Conservation (phyloP, 2,888 invertebrate genomes). For the Salpingus planirostris region DNA sequence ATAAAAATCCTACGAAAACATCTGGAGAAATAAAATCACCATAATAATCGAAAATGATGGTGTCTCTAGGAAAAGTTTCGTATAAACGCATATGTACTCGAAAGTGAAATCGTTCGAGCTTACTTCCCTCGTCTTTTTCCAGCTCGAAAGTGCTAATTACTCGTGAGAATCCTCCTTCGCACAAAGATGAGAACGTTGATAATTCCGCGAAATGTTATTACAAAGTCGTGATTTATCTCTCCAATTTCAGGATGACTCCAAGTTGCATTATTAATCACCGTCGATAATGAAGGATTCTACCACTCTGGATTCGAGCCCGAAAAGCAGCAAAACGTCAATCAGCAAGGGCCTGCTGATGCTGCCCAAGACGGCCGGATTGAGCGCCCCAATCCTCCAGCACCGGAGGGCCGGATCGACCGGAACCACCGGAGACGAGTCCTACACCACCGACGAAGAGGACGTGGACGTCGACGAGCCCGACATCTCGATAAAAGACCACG, state of each 20-base stretch:
- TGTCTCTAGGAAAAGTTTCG: too few relatives aligned
- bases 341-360: slow-evolving; percentile 29
- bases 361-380: slow-evolving; percentile 21
- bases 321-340: slow-evolving; percentile 16
- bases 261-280: neutral
- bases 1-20: too few relatives aligned
- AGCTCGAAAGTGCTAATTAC: too few relatives aligned
- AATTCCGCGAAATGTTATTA: too few relatives aligned
- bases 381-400: slow-evolving; percentile 21
- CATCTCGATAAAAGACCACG: slow-evolving; percentile 38
- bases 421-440: slow-evolving; percentile 48
- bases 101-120: too few relatives aligned
- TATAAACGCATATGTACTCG: too few relatives aligned
- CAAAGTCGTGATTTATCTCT: too few relatives aligned
- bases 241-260: neutral
- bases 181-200: too few relatives aligned
- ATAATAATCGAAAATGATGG: too few relatives aligned
- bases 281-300: slow-evolving; percentile 11
- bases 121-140: too few relatives aligned
- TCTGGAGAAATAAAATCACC: too few relatives aligned
- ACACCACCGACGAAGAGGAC: slow-evolving; percentile 46
- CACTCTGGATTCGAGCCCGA: slow-evolving; percentile 12
- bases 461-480: slow-evolving; percentile 44
- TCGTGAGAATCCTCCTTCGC: too few relatives aligned
- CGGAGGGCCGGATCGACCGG: slow-evolving; percentile 41